Evolutionary conservation across 2,888 invertebrate genomes (phyloP).

Genomic region (Elgonia sp.): DNA sequence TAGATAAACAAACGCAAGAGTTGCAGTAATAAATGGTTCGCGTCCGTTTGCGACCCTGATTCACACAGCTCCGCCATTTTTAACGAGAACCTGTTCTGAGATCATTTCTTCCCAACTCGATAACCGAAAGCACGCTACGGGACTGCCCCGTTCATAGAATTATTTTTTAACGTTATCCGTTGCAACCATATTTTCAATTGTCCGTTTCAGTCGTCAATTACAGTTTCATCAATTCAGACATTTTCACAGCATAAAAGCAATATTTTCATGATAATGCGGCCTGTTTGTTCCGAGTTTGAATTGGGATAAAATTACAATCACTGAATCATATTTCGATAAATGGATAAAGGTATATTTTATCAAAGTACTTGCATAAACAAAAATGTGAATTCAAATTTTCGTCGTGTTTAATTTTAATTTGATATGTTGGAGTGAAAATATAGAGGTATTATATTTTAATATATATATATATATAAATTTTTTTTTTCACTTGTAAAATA

Average conservation of each 20-base stretch:
- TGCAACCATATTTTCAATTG: slow-evolving; percentile 12
- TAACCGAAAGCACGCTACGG: slow-evolving; percentile 64
- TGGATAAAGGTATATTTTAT: no score
- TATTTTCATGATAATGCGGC: not conserved
- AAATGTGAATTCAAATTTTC: no score
- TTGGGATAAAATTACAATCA: not conserved
- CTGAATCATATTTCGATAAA: no score
- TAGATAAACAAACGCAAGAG: slow-evolving; percentile 51
- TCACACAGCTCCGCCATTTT: slow-evolving; percentile 74
- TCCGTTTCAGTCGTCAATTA: not conserved
- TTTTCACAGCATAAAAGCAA: not conserved
- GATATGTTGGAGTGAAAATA: no score
- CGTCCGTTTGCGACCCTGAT: slow-evolving; percentile 68
- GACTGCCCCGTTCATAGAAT: slow-evolving; percentile 51
- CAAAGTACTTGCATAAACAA: no score
- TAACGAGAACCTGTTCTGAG: slow-evolving; percentile 75
- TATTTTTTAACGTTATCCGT: slow-evolving; percentile 23
- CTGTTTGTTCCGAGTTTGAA: not conserved
- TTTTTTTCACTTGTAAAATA: no score
- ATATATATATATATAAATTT: no score
- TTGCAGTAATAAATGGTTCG: slow-evolving; percentile 60
- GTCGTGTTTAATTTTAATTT: no score
- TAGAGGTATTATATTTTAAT: no score
- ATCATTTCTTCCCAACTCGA: slow-evolving; percentile 73
- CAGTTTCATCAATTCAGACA: no score